Percentiles rank a stretch among this genome's conserved stretches.
phyloP scores from a whole-genome alignment of 2,888 invertebrate species.

The Plusia festucae region DNA sequence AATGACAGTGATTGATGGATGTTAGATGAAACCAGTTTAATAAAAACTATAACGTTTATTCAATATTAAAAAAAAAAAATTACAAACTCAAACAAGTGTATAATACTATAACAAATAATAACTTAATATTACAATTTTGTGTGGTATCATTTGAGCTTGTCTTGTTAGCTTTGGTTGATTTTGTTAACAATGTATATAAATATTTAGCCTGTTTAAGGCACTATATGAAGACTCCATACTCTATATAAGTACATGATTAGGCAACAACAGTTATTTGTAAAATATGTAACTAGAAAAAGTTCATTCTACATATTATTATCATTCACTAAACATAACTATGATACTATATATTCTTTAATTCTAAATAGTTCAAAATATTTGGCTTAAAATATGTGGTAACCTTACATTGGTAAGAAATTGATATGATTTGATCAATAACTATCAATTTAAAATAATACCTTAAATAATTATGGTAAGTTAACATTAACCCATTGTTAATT shows the following conservation, averaged over 20 bases:
- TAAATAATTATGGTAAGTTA: not conserved
- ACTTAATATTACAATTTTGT: conserved; percentile 12
- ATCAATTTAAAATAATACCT: not conserved
- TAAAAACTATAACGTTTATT: conserved; percentile 45
- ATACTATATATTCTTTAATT: conserved; percentile 20
- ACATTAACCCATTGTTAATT: conserved; percentile 3
- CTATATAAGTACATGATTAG: conserved; percentile 50
- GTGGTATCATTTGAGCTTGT: conserved; percentile 48
- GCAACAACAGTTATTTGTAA: conserved; percentile 41
- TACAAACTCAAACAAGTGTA: conserved; percentile 42
- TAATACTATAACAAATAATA: conserved; percentile 35
- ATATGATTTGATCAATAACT: not conserved
- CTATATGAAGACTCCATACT: conserved; percentile 21
- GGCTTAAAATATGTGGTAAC: conserved; percentile 19
- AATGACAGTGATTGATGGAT: not conserved
- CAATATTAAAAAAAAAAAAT: conserved; percentile 30
- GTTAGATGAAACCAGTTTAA: conserved; percentile 37
- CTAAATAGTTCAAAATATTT: conserved; percentile 22
- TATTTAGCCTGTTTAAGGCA: conserved; percentile 50
- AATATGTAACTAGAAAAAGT: conserved; percentile 1
- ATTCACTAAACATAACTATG: conserved; percentile 10
- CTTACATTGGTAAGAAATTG: not conserved
- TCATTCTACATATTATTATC: conserved; percentile 2
- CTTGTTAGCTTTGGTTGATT: conserved; percentile 7
- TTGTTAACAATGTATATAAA: conserved; percentile 9